These are phyloP conservation scores for Grammomys dolichurus DNA, from an alignment of 2,113 vertebrate genomes.

Conservation along the genomic window DNA sequence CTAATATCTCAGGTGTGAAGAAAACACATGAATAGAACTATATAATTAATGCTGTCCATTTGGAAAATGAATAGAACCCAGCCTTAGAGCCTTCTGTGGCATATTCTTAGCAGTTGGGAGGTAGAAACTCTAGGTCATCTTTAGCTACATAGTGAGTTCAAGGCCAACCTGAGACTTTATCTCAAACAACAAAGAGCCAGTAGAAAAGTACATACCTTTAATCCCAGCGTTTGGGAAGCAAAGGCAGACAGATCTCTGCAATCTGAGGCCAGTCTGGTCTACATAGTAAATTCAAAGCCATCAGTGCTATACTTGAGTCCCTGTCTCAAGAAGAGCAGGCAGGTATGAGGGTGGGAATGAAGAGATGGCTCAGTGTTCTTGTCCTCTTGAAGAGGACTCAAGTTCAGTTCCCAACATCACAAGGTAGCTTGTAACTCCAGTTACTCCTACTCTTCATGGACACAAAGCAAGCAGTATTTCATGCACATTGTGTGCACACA, in stretches of 20 bases:
- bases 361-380: neutral
- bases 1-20: neutral
- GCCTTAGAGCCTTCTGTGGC: neutral
- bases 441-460: neutral
- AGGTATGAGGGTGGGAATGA: neutral
- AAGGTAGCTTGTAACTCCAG: neutral
- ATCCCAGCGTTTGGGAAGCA: neutral
- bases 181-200: neutral
- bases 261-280: neutral
- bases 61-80: neutral
- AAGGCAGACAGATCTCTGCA: neutral
- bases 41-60: neutral
- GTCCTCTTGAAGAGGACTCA: neutral
- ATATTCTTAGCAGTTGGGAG: neutral
- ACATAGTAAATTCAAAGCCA: neutral
- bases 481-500: neutral
- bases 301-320: neutral
- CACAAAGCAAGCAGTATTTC: neutral
- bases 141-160: neutral
- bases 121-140: neutral
- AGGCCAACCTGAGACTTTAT: neutral
- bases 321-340: neutral
- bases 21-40: neutral
- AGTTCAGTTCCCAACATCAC: neutral
- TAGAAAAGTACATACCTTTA: neutral